phyloP scores from a whole-genome alignment of 2,888 invertebrate species.

The Metallyticus violacea region DNA sequence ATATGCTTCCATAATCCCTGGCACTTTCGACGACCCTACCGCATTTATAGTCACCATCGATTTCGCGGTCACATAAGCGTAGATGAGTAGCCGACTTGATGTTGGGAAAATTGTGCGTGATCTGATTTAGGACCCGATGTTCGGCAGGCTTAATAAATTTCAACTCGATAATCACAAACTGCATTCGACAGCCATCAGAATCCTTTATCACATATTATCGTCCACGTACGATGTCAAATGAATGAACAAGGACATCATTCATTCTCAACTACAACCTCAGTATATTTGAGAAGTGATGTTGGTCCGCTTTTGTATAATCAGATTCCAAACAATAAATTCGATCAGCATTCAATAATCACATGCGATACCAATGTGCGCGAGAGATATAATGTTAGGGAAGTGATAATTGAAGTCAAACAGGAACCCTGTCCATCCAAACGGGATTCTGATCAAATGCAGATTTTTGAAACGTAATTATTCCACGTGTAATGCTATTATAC shows the following conservation, averaged over 20 bases:
- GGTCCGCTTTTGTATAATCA: neutral
- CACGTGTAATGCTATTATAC: neutral
- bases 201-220: neutral
- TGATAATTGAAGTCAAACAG: conserved; percentile 9
- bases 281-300: neutral
- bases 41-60: neutral
- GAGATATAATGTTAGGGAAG: neutral
- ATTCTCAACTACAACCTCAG: neutral
- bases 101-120: neutral
- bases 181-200: conserved; percentile 6
- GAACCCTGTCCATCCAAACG: neutral
- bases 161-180: neutral
- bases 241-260: conserved; percentile 1
- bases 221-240: neutral
- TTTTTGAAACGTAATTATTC: neutral
- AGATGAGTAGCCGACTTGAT: neutral
- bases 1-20: neutral
- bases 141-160: neutral
- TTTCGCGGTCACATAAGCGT: neutral
- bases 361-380: neutral
- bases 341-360: neutral
- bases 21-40: neutral
- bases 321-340: conserved; percentile 1
- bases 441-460: neutral
- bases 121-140: neutral